Evolutionary conservation across 2,888 invertebrate genomes (phyloP).

Genomic region (Lasioglossum figueresi): DNA sequence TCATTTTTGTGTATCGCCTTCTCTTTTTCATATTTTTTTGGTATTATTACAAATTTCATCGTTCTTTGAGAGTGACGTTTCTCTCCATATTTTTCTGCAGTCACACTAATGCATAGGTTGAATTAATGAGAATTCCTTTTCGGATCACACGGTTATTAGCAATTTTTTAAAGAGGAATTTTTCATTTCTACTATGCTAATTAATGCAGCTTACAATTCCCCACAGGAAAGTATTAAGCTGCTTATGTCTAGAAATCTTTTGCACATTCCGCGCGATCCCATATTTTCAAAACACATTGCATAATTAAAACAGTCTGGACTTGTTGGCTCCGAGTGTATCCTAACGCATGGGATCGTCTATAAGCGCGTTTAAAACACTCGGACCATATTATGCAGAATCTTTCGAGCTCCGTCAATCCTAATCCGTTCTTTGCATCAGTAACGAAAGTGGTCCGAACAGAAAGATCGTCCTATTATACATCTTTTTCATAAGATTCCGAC

Average conservation of each 20-base stretch:
- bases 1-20: too few relatives aligned
- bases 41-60: too few relatives aligned
- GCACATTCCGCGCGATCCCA: neutral
- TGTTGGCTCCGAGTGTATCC: neutral
- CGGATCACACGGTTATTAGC: neutral
- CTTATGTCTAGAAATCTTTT: neutral
- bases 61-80: neutral
- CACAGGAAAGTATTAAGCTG: neutral
- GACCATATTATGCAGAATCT: neutral
- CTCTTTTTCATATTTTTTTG: too few relatives aligned
- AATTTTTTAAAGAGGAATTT: neutral
- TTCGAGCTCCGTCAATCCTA: neutral
- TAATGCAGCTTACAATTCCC: neutral
- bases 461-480: neutral
- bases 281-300: neutral
- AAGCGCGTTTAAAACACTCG: neutral
- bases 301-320: neutral
- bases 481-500: neutral
- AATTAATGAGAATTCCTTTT: neutral
- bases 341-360: neutral
- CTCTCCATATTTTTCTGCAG: neutral
- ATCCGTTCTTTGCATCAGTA: slow-evolving; percentile 7
- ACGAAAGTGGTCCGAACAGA: neutral
- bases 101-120: neutral
- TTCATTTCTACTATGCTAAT: neutral